phyloP scores from a whole-genome alignment of 2,113 vertebrate species.

The Hylia prasina region DNA sequence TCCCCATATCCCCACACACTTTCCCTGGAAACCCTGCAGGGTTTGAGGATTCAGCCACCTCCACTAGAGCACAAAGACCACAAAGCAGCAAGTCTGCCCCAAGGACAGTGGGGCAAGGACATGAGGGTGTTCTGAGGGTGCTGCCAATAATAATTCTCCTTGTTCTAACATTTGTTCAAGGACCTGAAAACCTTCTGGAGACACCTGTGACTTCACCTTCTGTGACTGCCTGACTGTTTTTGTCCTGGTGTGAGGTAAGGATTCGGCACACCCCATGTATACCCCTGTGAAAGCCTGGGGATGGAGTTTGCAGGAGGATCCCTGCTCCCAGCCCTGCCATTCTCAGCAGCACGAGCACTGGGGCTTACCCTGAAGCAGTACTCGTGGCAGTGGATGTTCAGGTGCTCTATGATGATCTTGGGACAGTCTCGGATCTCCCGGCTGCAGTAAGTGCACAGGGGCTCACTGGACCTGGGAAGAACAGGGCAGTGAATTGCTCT shows the following conservation, averaged over 20 bases:
- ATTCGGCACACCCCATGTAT: accelerated
- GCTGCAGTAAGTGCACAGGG: conserved; percentile 82
- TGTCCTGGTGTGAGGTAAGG: accelerated
- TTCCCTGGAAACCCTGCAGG: background rate
- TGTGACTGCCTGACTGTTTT: background rate
- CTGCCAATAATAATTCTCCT: background rate
- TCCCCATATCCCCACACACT: background rate
- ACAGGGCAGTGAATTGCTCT: background rate
- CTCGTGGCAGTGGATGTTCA: conserved; percentile 85
- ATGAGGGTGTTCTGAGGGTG: background rate
- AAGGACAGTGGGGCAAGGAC: background rate
- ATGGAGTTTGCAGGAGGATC: background rate
- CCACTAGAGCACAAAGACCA: background rate
- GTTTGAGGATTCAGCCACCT: background rate
- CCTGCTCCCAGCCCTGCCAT: background rate
- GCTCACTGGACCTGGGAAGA: conserved; percentile 13
- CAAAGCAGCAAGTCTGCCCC: background rate
- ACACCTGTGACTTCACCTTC: background rate
- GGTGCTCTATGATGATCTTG: conserved; percentile 87
- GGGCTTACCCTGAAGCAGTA: conserved; percentile 82
- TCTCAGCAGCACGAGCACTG: background rate
- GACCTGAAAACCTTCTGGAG: background rate
- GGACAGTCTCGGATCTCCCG: conserved; percentile 79
- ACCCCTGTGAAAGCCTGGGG: background rate
- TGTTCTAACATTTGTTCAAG: background rate